These are phyloP conservation scores for Aricia artaxerxes DNA, from an alignment of 2,888 invertebrate species.

Conservation along the genomic window DNA sequence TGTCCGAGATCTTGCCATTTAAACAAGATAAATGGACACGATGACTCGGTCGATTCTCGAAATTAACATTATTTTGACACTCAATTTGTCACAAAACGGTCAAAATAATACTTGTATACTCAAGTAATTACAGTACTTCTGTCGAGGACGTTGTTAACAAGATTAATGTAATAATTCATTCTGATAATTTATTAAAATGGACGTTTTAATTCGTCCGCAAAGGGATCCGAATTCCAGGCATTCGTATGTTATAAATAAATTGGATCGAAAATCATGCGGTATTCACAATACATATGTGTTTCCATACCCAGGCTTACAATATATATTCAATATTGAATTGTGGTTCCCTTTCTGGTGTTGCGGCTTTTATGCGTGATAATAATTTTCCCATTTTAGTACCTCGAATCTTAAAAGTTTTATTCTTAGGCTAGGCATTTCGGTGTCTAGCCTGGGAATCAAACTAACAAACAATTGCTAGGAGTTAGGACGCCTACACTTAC, in stretches of 20 bases:
- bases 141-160: slow-evolving; percentile 22
- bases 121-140: neutral
- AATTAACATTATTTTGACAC: neutral
- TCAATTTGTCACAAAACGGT: neutral
- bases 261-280: slow-evolving; percentile 20
- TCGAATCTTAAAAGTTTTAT: too few relatives aligned
- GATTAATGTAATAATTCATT: slow-evolving; percentile 17
- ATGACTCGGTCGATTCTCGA: neutral
- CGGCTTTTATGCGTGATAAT: neutral
- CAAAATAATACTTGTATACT: neutral
- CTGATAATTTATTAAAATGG: slow-evolving; percentile 24
- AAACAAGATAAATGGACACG: neutral
- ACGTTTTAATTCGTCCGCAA: slow-evolving; percentile 22
- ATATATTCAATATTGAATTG: slow-evolving; percentile 1
- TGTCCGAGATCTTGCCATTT: too few relatives aligned
- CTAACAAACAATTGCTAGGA: too few relatives aligned
- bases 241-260: slow-evolving; percentile 24
- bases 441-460: too few relatives aligned
- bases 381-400: too few relatives aligned
- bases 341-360: neutral
- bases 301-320: neutral
- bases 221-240: slow-evolving; percentile 12
- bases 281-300: neutral
- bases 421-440: too few relatives aligned
- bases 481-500: too few relatives aligned